These are phyloP conservation scores for Erpetoichthys calabaricus DNA, from an alignment of 2,797 vertebrate genomes.

Conservation along the genomic window DNA sequence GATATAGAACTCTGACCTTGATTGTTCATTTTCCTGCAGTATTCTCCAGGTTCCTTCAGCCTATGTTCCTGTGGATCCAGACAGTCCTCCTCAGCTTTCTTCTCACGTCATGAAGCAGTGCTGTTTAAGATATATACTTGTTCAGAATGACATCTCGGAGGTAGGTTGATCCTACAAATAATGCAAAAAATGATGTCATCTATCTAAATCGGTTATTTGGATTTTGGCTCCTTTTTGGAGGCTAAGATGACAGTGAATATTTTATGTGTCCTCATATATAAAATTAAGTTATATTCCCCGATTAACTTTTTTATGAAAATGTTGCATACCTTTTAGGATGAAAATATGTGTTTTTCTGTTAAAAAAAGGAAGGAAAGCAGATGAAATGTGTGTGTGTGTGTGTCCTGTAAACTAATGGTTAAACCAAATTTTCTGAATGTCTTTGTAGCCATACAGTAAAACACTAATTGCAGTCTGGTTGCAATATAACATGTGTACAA, in stretches of 20 bases:
- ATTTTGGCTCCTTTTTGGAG: too few relatives aligned
- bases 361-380: too few relatives aligned
- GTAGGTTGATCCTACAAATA: conserved; percentile 36
- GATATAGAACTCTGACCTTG: too few relatives aligned
- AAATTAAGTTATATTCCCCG: too few relatives aligned
- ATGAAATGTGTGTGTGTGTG: not conserved
- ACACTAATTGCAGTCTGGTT: not conserved
- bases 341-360: too few relatives aligned
- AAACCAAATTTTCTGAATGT: not conserved
- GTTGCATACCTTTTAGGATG: too few relatives aligned
- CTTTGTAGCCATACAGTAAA: too few relatives aligned
- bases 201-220: too few relatives aligned
- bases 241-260: too few relatives aligned
- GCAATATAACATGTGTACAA: not conserved
- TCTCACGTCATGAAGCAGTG: conserved; percentile 57
- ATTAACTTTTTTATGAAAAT: too few relatives aligned
- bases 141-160: conserved; percentile 62
- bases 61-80: conserved; percentile 76
- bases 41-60: conserved; percentile 75
- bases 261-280: too few relatives aligned
- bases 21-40: conserved; percentile 26
- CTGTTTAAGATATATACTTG: conserved; percentile 57
- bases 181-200: too few relatives aligned
- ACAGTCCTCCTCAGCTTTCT: conserved; percentile 48
- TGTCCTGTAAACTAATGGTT: not conserved